Conservation (phyloP, 1,140 invertebrate genomes). For the Schlechtendalia chinensis region DNA sequence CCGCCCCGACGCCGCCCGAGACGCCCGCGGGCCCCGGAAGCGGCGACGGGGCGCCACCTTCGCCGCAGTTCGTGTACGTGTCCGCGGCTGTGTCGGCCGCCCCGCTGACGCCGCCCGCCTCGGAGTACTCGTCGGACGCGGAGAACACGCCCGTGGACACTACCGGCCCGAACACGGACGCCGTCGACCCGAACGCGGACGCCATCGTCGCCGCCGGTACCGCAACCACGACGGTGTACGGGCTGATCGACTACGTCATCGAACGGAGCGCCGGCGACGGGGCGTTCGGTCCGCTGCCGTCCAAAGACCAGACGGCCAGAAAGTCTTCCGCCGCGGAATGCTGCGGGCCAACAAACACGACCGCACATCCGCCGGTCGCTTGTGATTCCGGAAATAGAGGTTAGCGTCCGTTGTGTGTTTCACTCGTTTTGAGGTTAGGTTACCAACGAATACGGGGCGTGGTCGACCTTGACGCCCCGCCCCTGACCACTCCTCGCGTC, state of each 20-base stretch:
- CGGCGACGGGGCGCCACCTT: constrained; percentile 62
- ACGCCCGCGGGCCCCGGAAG: constrained; percentile 45
- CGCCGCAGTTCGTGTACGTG: constrained; percentile 10
- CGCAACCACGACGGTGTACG: constrained; percentile 93
- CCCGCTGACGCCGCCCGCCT: constrained; percentile 68
- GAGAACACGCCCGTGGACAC: constrained; percentile 59
- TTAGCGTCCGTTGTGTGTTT: no score
- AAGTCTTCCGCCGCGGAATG: not conserved
- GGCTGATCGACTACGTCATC: constrained; percentile 68
- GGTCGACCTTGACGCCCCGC: no score
- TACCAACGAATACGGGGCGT: no score
- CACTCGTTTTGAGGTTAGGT: no score
- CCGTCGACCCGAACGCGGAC: no score
- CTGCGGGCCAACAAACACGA: not conserved
- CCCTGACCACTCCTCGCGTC: no score
- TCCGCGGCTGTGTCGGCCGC: constrained; percentile 52
- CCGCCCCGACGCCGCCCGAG: constrained; percentile 47
- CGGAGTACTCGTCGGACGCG: constrained; percentile 71
- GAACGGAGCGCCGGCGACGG: not conserved
- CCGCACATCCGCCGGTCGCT: not conserved
- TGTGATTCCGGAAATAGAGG: not conserved
- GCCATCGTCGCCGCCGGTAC: constrained; percentile 58
- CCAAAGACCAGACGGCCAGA: not conserved
- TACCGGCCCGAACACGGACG: not conserved
- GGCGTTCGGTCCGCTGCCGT: not conserved